Base-by-base conservation (phyloP, 2,113 vertebrate genomes). In the Tachuris rubrigastra region DNA sequence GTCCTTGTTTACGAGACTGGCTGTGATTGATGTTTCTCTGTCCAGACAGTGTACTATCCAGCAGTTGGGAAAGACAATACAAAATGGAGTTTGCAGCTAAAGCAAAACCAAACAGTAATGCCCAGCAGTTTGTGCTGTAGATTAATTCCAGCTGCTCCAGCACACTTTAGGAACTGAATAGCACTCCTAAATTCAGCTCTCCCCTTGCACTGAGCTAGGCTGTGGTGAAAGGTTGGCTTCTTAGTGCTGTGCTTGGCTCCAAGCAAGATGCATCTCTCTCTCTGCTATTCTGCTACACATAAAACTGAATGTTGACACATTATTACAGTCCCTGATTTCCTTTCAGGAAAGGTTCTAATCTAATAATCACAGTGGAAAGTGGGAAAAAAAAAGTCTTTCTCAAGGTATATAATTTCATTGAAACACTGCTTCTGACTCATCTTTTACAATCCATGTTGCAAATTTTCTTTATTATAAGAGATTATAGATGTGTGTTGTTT, bases 11-110 rank as follows among this genome's bases (percentile, higher is more conserved):
- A 77, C 91, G 91, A 33, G 80, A 63, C 78, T 50, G 42, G 41
- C 77, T 25, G 0, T 92, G 91, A 96, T 86, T 77, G 72, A 93
- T 88, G 85, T 60, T 39, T 55, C 67, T 87, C 49, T 93, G 93
- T 41, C 78, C 88, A 83, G 87, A 65, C 91, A 55, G 55, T 9
- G 19, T 82, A 77, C 83, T 95, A 87, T 68, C 91, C 91, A 75
- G 87, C 95, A 59, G 62, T 94, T 96, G 82, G 85, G 92, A 92
- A 96, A 93, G 55, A 88, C 87, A 84, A 56, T 84, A 71, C 87
- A 88, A 91, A 94, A 92, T 94, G 90, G 87, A 94, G 91, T 49
- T 85, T 74, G 93, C 75, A 86, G 90, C 90, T 85, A 22, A 86
- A 83, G 92, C 67, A 84, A 83, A 95, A 91, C 2, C 90, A 94